Base-by-base conservation (phyloP, 1,140 invertebrate species). In the Acyrthosiphon pisum region DNA sequence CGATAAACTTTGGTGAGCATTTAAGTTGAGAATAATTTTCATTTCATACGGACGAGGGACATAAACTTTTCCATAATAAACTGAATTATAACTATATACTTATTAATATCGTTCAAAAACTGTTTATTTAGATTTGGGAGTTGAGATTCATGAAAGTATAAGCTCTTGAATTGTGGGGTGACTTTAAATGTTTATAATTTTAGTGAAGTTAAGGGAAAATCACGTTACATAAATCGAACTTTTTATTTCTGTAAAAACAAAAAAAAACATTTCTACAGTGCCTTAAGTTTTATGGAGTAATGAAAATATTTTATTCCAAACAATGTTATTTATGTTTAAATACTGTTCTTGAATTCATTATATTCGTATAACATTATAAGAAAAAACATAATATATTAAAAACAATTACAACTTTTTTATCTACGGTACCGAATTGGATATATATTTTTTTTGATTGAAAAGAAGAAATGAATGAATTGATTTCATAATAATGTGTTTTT, bases 121-220 rank as follows among this genome's bases (percentile, higher is more conserved):
- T 76, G n/a, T 76, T 76, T n/a, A 76, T 76, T 76, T 76, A 76
- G 14, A 76, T n/a, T n/a, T 76, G 30, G 30, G 14, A n/a, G 60
- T 76, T n/a, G 14, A n/a, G 11, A 68, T 68, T 68, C 60, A n/a
- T 18, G 30, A 18, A 76, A 76, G 14, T n/a, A 35, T 76, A n/a
- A 76, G n/a, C 60, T 76, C 30, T 76, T n/a, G 60, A 76, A 20
- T n/a, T 76, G 60, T 76, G 60, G 60, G 60, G 11, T 76, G 60
- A 76, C 60, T 76, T 76, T 76, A n/a, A 76, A 76, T 18, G n/a
- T 76, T n/a, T 76, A 20, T 76, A 76, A 76, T 76, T 76, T 76
- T 76, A 76, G n/a, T 35, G 2, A 76, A 76, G 60, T 76, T 76
- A 76, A 76, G 30, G 6, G 6, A n/a, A 76, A 76, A 76, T 35